Percentiles rank a stretch among this genome's conserved stretches.
Evolutionary conservation across 2,888 invertebrate genomes (phyloP).

Genomic region (Aporophyla lueneburgensis): DNA sequence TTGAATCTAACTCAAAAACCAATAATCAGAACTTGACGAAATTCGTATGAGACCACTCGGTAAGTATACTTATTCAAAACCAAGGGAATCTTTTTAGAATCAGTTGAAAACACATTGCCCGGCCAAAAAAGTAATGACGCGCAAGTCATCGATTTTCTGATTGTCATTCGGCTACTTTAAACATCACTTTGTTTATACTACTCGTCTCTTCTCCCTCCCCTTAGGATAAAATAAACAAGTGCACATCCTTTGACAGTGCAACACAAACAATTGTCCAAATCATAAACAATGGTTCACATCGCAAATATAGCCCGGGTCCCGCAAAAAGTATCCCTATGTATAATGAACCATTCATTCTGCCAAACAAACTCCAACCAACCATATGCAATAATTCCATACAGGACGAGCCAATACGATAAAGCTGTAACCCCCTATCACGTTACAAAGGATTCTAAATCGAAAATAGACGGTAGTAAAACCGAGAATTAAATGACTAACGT

Average conservation of each 20-base stretch:
- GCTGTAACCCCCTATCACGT: constrained; percentile 81
- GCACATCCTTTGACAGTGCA: constrained; percentile 90
- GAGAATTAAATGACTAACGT: constrained; percentile 84
- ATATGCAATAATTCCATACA: constrained; percentile 90
- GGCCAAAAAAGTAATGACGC: constrained; percentile 47
- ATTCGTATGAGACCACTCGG: too few relatives aligned
- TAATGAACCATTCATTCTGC: constrained; percentile 90
- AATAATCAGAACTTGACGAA: too few relatives aligned
- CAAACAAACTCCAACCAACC: constrained; percentile 90
- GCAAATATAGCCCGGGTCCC: constrained; percentile 88
- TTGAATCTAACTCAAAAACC: too few relatives aligned
- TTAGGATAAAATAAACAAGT: constrained; percentile 86
- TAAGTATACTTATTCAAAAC: too few relatives aligned
- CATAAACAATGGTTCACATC: constrained; percentile 90
- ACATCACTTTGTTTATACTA: constrained; percentile 79
- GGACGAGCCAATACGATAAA: constrained; percentile 73
- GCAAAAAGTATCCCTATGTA: constrained; percentile 87
- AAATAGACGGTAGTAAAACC: constrained; percentile 87
- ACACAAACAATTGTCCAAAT: constrained; percentile 90
- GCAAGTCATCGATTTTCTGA: constrained; percentile 33
- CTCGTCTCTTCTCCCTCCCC: constrained; percentile 75
- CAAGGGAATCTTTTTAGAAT: too few relatives aligned
- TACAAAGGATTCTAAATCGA: constrained; percentile 86
- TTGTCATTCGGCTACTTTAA: constrained; percentile 62
- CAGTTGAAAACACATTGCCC: constrained; percentile 12